phyloP scores from a whole-genome alignment of 1,140 invertebrate genomes.

The Drosophila varians region DNA sequence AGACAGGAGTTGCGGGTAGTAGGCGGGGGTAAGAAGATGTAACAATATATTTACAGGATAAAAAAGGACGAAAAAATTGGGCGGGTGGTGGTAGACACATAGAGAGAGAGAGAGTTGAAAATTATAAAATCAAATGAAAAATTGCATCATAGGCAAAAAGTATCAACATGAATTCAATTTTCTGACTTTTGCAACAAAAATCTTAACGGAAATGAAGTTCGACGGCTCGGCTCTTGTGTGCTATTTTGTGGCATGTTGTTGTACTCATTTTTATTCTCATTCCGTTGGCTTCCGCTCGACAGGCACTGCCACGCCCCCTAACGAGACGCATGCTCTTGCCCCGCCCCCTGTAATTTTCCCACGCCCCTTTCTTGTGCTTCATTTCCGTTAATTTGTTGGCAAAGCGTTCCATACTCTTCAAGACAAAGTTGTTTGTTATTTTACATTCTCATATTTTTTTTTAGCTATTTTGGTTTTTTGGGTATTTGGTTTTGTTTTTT shows the following conservation, averaged over 20 bases:
- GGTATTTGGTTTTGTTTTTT: constrained; percentile 8
- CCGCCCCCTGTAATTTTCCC: constrained; percentile 22
- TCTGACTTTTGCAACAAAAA: constrained; percentile 79
- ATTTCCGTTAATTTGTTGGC: constrained; percentile 84
- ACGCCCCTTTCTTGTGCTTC: constrained; percentile 64
- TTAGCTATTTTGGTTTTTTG: constrained; percentile 22
- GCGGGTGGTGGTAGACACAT: not conserved
- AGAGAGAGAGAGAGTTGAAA: constrained; percentile 32
- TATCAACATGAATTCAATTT: constrained; percentile 81
- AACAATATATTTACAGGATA: constrained; percentile 70
- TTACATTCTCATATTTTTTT: constrained; percentile 82
- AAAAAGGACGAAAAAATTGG: constrained; percentile 26
- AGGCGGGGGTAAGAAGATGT: constrained; percentile 10
- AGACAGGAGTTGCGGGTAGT: constrained; percentile 19
- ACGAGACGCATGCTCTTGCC: not conserved
- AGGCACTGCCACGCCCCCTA: constrained; percentile 33
- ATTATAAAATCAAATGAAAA: constrained; percentile 71
- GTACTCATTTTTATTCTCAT: constrained; percentile 20
- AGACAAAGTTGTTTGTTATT: constrained; percentile 83
- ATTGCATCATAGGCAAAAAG: constrained; percentile 83
- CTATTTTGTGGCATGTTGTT: constrained; percentile 22
- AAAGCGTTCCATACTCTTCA: constrained; percentile 83
- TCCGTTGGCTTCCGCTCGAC: constrained; percentile 51
- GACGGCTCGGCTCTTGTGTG: constrained; percentile 53
- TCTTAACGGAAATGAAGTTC: constrained; percentile 83